Evolutionary conservation across 2,888 invertebrate genomes (phyloP).

Genomic region (Plagiodera versicolora): DNA sequence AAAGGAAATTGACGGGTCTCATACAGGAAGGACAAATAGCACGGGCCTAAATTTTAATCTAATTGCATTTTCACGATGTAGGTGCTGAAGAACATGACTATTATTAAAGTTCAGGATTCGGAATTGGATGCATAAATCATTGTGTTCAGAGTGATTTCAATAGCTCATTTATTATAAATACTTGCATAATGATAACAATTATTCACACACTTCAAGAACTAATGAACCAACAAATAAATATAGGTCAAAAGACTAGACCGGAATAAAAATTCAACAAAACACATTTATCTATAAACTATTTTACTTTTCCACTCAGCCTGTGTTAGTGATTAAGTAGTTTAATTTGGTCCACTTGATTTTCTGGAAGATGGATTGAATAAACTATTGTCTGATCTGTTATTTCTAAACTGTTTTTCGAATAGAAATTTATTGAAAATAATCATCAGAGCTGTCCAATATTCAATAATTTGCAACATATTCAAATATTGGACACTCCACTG

Average conservation of each 20-base stretch:
- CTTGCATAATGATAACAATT: background rate
- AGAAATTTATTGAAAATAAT: too few species aligned
- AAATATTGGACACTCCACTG: too few species aligned
- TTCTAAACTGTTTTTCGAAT: too few species aligned
- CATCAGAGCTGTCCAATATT: too few species aligned
- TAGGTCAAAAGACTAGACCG: too few species aligned
- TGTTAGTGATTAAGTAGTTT: background rate
- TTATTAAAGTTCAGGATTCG: too few species aligned
- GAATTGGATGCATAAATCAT: too few species aligned
- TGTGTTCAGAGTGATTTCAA: background rate
- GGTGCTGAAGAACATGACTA: too few species aligned
- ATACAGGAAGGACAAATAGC: constrained; percentile 14
- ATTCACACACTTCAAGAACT: background rate
- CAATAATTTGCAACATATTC: too few species aligned
- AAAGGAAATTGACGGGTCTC: constrained; percentile 33
- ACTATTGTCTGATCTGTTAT: too few species aligned
- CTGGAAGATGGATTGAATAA: background rate
- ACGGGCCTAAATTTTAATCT: constrained; percentile 9
- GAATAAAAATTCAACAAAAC: background rate
- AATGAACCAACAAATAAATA: background rate
- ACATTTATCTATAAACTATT: background rate
- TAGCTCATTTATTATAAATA: background rate
- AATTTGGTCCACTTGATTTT: background rate
- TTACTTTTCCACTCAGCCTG: background rate
- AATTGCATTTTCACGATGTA: too few species aligned